These are phyloP conservation scores for Cryptomyrus ogoouensis DNA, from an alignment of 2,113 vertebrate species.

Conservation along the genomic window DNA sequence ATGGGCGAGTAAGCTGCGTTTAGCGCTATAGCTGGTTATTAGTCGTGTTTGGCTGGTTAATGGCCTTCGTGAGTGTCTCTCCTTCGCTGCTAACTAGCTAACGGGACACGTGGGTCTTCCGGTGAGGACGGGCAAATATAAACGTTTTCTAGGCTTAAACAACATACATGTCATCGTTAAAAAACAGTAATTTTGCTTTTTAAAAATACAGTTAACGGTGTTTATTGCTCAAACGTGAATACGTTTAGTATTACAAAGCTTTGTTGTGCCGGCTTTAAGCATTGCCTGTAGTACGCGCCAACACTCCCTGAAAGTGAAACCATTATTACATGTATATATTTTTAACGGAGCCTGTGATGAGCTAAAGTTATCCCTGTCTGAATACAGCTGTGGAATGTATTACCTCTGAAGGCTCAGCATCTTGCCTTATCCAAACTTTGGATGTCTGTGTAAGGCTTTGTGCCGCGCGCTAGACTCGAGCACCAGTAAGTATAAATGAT, in stretches of 20 bases:
- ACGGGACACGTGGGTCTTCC: background rate
- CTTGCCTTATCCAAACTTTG: background rate
- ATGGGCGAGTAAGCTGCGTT: background rate
- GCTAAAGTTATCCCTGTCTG: conserved; percentile 22
- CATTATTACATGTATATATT: background rate
- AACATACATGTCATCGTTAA: background rate
- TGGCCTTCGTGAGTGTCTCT: background rate
- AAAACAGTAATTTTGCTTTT: background rate
- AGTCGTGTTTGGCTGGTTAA: background rate
- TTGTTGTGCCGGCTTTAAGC: background rate
- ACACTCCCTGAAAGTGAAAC: background rate
- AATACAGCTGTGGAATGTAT: conserved; percentile 4
- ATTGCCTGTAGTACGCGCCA: background rate
- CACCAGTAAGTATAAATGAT: background rate
- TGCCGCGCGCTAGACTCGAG: background rate
- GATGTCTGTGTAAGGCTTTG: background rate
- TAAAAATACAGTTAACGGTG: background rate
- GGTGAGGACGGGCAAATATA: background rate
- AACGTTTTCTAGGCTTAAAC: background rate
- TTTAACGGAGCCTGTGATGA: conserved; percentile 17
- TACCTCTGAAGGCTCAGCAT: conserved; percentile 6
- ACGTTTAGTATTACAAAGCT: background rate
- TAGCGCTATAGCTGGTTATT: background rate
- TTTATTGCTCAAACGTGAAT: background rate
- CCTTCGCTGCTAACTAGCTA: background rate